Percentiles rank a stretch among this genome's conserved stretches.
Evolutionary conservation across 2,888 invertebrate genomes (phyloP).

Genomic region (Teleogryllus oceanicus): DNA sequence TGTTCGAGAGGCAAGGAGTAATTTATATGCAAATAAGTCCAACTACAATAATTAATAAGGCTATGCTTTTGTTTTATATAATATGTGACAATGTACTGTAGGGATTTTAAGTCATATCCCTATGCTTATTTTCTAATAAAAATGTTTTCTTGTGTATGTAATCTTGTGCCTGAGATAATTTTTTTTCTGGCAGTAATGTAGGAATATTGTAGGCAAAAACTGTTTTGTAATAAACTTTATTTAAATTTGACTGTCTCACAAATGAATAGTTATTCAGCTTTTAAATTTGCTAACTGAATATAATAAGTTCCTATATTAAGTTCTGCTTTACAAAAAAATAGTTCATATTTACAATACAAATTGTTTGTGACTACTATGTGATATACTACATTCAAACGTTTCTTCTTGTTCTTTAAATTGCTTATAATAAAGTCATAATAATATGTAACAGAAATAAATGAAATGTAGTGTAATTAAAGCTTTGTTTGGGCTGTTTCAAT

Average conservation of each 20-base stretch:
- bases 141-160: not conserved
- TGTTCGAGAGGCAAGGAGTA: not conserved
- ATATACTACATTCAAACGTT: too few relatives aligned
- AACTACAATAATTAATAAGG: not conserved
- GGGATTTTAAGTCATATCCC: not conserved
- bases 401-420: too few relatives aligned
- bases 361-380: too few relatives aligned
- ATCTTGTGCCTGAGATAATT: not conserved
- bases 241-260: too few relatives aligned
- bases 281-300: not conserved
- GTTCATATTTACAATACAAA: too few relatives aligned
- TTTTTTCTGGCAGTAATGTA: not conserved
- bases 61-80: not conserved
- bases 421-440: not conserved
- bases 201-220: not conserved
- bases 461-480: not conserved
- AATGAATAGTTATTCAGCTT: not conserved
- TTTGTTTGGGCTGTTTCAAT: not conserved
- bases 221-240: too few relatives aligned
- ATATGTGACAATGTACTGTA: not conserved
- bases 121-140: not conserved
- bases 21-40: not conserved
- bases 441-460: not conserved
- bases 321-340: not conserved
- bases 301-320: constrained; percentile 7